These are phyloP conservation scores for Sinocyclocheilus rhinocerous DNA, from an alignment of 2,113 vertebrate species.

Conservation along the genomic window DNA sequence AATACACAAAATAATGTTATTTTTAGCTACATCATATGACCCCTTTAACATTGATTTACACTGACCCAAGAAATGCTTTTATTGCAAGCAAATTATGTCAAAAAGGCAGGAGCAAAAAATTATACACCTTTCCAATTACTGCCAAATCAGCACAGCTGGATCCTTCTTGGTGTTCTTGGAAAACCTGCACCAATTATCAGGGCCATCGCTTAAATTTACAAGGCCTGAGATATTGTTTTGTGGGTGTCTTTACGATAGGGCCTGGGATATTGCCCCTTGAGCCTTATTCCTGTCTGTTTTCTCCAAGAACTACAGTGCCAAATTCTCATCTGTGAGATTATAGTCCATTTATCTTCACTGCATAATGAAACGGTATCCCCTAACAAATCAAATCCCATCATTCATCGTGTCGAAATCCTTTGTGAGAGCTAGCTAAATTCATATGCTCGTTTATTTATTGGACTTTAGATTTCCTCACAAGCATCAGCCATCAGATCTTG, in stretches of 20 bases:
- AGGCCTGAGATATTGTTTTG: neutral
- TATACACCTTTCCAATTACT: neutral
- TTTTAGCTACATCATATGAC: too few species aligned
- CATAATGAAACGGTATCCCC: neutral
- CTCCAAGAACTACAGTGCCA: conserved; percentile 18
- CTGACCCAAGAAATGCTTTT: neutral
- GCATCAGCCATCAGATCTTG: neutral
- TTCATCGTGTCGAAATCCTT: neutral
- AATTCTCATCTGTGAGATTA: neutral
- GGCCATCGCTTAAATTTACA: neutral
- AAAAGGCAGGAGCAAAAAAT: neutral
- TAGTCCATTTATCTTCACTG: neutral
- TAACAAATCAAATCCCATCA: conserved; percentile 13
- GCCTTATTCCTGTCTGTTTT: neutral
- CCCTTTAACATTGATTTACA: neutral
- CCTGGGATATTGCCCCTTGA: neutral
- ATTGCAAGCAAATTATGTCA: neutral
- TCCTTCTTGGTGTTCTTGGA: neutral
- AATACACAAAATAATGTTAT: too few species aligned
- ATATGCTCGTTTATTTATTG: conserved; percentile 7
- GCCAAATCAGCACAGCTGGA: neutral
- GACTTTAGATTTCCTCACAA: conserved; percentile 1
- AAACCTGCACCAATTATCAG: neutral
- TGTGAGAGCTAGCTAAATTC: conserved; percentile 6
- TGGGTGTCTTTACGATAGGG: neutral